These are phyloP conservation scores for Eupithecia inturbata DNA, from an alignment of 2,888 invertebrate genomes.

Conservation along the genomic window DNA sequence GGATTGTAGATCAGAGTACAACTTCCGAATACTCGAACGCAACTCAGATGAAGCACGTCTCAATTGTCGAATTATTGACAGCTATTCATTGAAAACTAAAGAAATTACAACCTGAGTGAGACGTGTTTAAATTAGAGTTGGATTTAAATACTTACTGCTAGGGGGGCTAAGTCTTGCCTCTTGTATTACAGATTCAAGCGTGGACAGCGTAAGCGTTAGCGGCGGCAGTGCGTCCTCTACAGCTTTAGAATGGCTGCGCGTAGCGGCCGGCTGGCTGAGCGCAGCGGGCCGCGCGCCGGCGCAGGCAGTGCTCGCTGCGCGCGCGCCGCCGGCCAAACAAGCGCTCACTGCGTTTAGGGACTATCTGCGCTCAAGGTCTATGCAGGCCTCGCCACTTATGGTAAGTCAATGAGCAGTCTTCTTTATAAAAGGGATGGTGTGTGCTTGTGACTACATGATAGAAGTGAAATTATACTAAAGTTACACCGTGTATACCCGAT, in stretches of 20 bases:
- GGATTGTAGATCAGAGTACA: too few relatives aligned
- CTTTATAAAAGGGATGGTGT: not conserved
- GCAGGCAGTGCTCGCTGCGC: slow-evolving; percentile 74
- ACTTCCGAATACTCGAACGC: too few relatives aligned
- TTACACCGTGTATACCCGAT: not conserved
- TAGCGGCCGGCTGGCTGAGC: slow-evolving; percentile 94
- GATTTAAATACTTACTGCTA: not conserved
- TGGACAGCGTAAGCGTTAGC: slow-evolving; percentile 73
- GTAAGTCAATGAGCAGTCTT: slow-evolving; percentile 47
- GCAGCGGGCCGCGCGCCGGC: slow-evolving; percentile 76
- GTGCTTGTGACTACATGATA: not conserved
- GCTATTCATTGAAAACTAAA: too few relatives aligned
- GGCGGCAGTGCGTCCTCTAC: slow-evolving; percentile 53
- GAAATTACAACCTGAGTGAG: too few relatives aligned
- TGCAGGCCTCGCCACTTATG: slow-evolving; percentile 89
- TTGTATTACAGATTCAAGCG: slow-evolving; percentile 69
- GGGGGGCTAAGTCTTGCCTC: not conserved
- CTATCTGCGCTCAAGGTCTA: slow-evolving; percentile 90
- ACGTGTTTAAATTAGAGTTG: too few relatives aligned
- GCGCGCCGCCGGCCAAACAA: slow-evolving; percentile 90
- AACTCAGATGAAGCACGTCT: too few relatives aligned
- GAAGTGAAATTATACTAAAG: not conserved
- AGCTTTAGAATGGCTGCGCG: slow-evolving; percentile 80
- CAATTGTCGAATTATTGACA: too few relatives aligned
- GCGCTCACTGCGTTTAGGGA: slow-evolving; percentile 91